Evolutionary conservation across 2,113 vertebrate genomes (phyloP).

Genomic region (Xenopus borealis): DNA sequence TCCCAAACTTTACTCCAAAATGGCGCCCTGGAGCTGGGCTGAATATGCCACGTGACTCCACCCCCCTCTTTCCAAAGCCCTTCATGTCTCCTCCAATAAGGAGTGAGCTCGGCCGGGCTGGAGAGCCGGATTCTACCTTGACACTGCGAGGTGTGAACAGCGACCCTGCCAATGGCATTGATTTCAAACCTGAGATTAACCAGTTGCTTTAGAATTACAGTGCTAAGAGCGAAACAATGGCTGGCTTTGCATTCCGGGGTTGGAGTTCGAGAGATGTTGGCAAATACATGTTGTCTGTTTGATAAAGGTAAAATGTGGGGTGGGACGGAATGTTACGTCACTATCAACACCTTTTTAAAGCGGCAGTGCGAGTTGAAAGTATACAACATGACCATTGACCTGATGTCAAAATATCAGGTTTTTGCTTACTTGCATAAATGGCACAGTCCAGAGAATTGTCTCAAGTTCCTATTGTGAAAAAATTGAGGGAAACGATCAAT

Average conservation of each 20-base stretch:
- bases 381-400: too few species aligned
- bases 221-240: too few species aligned
- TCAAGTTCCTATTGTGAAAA: too few species aligned
- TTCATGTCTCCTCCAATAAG: conserved; percentile 65
- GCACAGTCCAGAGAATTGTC: too few species aligned
- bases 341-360: conserved; percentile 30
- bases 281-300: background rate
- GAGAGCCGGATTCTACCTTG: conserved; percentile 39
- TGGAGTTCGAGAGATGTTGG: background rate
- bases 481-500: too few species aligned
- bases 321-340: background rate
- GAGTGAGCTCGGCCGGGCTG: conserved; percentile 59
- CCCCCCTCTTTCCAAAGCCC: conserved; percentile 38
- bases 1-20: conserved; percentile 94
- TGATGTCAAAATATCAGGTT: too few species aligned
- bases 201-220: too few species aligned
- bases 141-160: conserved; percentile 57
- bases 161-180: conserved; percentile 44
- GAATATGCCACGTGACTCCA: conserved; percentile 68
- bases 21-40: conserved; percentile 77
- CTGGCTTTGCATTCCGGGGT: conserved; percentile 25
- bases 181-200: too few species aligned
- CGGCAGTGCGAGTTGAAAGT: background rate
- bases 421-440: too few species aligned
- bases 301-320: background rate